Base-by-base conservation (phyloP, 1,140 invertebrate genomes). In the Cydia strobilella region DNA sequence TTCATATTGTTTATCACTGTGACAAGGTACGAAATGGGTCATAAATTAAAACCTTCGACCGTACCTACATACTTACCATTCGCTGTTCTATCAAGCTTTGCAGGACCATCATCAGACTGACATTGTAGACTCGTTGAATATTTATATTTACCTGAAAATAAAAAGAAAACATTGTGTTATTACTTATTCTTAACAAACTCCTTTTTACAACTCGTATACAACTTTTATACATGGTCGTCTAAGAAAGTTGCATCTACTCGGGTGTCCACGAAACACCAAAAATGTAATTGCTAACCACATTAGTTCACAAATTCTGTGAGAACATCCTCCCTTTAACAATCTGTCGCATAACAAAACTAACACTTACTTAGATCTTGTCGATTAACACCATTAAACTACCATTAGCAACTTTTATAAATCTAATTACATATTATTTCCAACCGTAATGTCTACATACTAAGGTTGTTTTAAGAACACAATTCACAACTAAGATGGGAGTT, bases 331-430 rank as follows among this genome's bases (percentile, higher is more conserved):
- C 51, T 48, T 2, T 54, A 54, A 54, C 51, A 54, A 54, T 54
- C 51, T 54, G 51, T 54, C 51, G 51, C 51, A 54, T 20, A 54
- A 54, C 51, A 54, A 54, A 54, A 54, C 51, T 54, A 54, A 54
- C 51, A 54, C 51, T 54, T 54, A 54, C 51, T 18, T 7, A n/a
- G 15, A 48, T n/a, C 45, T 48, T 48, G 15, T 54, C 51, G 51
- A 54, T 54, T 54, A 54, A 54, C 51, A 18, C 7, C 51, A n/a
- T 54, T 54, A 54, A 54, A 54, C 20, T 5, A n/a, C 51, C 51
- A 54, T 9, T 54, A 15, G 15, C 51, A n/a, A 54, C n/a, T 54
- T 18, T 54, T 54, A 1, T 4, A 18, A 51, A 7, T 9, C n/a
- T 7, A 7, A 3, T 54, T 54, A 9, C n/a, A 54, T 18, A 7